Conservation (phyloP, 2,888 invertebrate species). For the Ypsolopha scabrella region DNA sequence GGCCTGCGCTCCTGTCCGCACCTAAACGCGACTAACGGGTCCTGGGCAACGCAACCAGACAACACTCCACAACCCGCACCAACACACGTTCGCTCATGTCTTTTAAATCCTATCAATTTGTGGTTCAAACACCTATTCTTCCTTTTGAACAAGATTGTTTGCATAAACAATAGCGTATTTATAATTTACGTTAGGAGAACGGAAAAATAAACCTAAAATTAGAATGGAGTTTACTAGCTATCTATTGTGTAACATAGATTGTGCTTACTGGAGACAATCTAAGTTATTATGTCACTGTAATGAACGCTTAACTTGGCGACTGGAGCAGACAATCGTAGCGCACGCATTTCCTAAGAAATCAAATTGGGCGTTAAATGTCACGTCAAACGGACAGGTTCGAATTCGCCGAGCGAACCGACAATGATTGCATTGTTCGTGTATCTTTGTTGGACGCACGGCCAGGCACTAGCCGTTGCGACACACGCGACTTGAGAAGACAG, state of each 20-base stretch:
- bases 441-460: slow-evolving; percentile 10
- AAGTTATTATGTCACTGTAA: slow-evolving; percentile 27
- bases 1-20: slow-evolving; percentile 55
- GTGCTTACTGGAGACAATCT: slow-evolving; percentile 21
- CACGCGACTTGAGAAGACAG: not conserved
- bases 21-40: slow-evolving; percentile 62
- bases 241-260: slow-evolving; percentile 27
- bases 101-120: not conserved
- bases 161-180: not conserved
- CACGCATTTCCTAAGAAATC: slow-evolving; percentile 30
- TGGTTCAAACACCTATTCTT: not conserved
- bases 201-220: not conserved
- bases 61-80: slow-evolving; percentile 13
- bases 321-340: slow-evolving; percentile 12
- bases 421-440: slow-evolving; percentile 38
- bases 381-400: slow-evolving; percentile 21
- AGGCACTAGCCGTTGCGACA: not conserved
- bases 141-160: no score
- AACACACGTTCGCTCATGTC: not conserved
- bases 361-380: slow-evolving; percentile 26
- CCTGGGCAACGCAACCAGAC: slow-evolving; percentile 37
- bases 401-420: slow-evolving; percentile 44
- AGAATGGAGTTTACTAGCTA: not conserved
- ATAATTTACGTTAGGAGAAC: not conserved
- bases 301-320: not conserved